Evolutionary conservation across 2,888 invertebrate species (phyloP).

Genomic region (Calameuta filiformis): DNA sequence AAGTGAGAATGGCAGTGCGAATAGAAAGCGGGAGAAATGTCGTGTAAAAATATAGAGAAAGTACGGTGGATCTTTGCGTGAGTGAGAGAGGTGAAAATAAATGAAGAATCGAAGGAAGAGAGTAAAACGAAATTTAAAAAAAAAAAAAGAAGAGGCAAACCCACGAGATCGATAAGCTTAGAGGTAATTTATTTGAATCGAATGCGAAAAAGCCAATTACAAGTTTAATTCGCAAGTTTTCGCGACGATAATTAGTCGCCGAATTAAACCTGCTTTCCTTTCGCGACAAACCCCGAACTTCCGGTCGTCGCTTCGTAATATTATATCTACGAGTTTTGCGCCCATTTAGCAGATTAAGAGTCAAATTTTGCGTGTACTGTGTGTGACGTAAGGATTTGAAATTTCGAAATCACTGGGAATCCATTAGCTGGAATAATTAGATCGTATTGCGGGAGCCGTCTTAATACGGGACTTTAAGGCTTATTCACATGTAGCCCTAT

Average conservation of each 20-base stretch:
- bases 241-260: conserved; percentile 61
- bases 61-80: not conserved
- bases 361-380: not conserved
- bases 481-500: not conserved
- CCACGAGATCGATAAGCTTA: conserved; percentile 30
- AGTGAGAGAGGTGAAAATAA: not conserved
- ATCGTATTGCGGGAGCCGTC: not conserved
- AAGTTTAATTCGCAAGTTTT: conserved; percentile 63
- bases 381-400: not conserved
- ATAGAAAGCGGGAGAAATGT: not conserved
- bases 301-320: not conserved
- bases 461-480: not conserved
- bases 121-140: not conserved
- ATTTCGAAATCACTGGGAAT: not conserved
- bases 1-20: not conserved
- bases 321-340: not conserved
- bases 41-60: not conserved
- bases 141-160: not conserved
- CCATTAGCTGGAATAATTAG: not conserved
- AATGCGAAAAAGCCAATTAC: conserved; percentile 59
- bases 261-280: conserved; percentile 62
- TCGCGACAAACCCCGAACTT: conserved; percentile 58
- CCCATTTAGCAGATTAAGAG: not conserved
- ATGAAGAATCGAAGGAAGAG: not conserved
- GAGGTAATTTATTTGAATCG: conserved; percentile 59